Conservation (phyloP, 2,113 vertebrate species). For the Lagopus muta region DNA sequence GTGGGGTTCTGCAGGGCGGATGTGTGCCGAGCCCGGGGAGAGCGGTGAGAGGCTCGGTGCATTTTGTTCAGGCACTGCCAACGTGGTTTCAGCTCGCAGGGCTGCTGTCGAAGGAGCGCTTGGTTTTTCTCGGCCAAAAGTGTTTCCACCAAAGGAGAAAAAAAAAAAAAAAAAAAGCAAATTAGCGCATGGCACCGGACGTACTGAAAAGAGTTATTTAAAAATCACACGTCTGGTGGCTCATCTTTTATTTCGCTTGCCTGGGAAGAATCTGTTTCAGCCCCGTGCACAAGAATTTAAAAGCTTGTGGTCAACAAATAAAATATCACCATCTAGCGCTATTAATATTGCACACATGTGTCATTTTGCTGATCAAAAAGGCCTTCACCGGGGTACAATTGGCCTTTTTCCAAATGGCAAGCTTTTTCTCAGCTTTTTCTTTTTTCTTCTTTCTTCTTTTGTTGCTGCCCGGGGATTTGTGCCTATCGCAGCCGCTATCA, state of each 20-base stretch:
- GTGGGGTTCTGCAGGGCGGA: not conserved
- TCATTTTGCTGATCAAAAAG: constrained; percentile 84
- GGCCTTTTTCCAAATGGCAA: constrained; percentile 84
- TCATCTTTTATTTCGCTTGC: constrained; percentile 63
- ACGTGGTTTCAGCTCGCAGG: constrained; percentile 30
- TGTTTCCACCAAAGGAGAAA: constrained; percentile 44
- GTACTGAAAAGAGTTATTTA: constrained; percentile 63
- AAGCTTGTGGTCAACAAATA: constrained; percentile 68
- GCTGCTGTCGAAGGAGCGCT: constrained; percentile 10
- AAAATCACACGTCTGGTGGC: constrained; percentile 43
- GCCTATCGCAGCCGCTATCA: constrained; percentile 82
- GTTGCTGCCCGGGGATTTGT: constrained; percentile 84
- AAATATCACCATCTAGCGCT: constrained; percentile 82
- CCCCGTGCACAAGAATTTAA: constrained; percentile 67
- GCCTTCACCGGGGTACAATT: constrained; percentile 77
- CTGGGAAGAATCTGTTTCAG: constrained; percentile 56
- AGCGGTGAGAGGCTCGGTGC: not conserved
- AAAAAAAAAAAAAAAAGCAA: constrained; percentile 39
- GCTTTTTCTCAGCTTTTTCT: constrained; percentile 84
- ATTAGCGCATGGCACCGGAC: not conserved
- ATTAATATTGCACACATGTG: constrained; percentile 91
- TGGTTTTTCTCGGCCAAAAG: constrained; percentile 38
- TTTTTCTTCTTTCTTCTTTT: constrained; percentile 84
- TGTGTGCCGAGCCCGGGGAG: not conserved
- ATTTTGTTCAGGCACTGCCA: constrained; percentile 40